Conservation (phyloP, 2,797 vertebrate species). For the Basileuterus tristriatus region DNA sequence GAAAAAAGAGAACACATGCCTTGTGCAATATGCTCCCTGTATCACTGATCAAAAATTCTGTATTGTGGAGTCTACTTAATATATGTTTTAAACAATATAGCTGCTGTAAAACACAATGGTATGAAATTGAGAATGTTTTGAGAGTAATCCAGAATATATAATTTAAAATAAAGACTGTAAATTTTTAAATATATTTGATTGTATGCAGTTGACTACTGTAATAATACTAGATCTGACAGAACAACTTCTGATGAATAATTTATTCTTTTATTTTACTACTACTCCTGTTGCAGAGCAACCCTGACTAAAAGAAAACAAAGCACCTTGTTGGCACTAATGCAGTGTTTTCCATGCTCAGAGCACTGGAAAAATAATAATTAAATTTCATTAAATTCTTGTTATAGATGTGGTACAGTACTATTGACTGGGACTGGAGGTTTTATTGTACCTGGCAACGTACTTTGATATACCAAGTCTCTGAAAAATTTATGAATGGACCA, state of each 20-base stretch:
- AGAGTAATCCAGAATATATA: neutral
- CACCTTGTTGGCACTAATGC: neutral
- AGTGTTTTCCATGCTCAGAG: slow-evolving; percentile 11
- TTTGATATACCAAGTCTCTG: neutral
- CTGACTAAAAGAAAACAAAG: neutral
- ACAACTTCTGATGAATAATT: neutral
- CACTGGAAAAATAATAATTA: slow-evolving; percentile 1
- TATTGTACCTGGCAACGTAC: neutral
- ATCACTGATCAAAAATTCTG: neutral
- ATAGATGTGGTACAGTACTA: neutral
- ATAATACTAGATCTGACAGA: neutral
- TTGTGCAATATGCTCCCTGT: neutral
- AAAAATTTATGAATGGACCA: neutral
- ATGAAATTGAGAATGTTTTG: neutral
- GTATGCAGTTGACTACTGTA: neutral
- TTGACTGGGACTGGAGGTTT: neutral
- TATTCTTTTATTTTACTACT: neutral
- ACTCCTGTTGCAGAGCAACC: neutral
- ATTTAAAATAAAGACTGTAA: neutral
- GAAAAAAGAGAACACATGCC: neutral
- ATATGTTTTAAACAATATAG: neutral
- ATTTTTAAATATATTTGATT: neutral
- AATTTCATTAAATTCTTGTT: neutral
- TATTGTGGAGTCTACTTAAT: neutral
- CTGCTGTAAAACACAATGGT: neutral